Base-by-base conservation (phyloP, 2,113 vertebrate genomes). In the Sylvia atricapilla region DNA sequence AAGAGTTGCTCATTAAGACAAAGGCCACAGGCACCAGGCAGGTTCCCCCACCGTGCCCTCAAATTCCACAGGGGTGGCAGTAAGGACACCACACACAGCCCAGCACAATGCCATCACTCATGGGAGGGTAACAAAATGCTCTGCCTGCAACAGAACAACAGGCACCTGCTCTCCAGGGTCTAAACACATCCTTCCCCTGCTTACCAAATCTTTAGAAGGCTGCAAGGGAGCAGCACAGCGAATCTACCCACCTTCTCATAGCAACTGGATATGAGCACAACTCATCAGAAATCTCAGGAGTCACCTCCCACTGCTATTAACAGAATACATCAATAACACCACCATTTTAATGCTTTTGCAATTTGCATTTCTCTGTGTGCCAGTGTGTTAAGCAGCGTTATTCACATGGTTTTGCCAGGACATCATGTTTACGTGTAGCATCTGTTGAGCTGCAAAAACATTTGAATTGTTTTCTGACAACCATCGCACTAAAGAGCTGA, bases 331-430 rank as follows among this genome's bases (percentile, higher is more conserved):
- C 95, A 97, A 90, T 77, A 88, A 27, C 41, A 25, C 64, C 53
- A 89, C 37, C 82, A 70, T 70, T 95, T 79, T 77, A 96, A 72
- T 90, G 92, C 70, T 56, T 84, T 89, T 62, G 69, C 63, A 80
- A 75, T 94, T 95, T 95, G 69, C 76, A 96, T 96, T 93, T 95
- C 87, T 93, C 73, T 60, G 85, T 94, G 87, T 93, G 82, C 70
- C 55, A 94, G 53, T 4, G 6, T 43, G 35, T 67, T 92, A 85
- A 92, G 86, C 55, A 78, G 63, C 4, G 2, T 87, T 95, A 94
- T 97, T 95, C 95, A 96, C 39, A 81, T 0, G 4, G 46, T 76
- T 94, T 87, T 95, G 62, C 90, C 9, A 46, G 49, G 83, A 95
- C 46, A 92, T 90, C 78, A 75, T 35, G 11, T 92, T 91, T 79